phyloP scores from a whole-genome alignment of 2,113 vertebrate genomes.

The Labrus mixtus region DNA sequence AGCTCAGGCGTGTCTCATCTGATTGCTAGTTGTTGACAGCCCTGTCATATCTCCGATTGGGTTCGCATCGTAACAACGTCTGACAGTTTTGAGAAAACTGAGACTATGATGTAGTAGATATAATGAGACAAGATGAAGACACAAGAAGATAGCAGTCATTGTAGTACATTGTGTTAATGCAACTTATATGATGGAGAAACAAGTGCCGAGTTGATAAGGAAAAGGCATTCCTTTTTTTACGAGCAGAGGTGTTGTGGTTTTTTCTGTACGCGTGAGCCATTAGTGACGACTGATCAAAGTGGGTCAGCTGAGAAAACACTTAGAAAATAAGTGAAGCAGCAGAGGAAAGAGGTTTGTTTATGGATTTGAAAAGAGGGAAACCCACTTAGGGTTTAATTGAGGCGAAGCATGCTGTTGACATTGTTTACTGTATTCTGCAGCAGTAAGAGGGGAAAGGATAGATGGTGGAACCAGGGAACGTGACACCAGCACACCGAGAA shows the following conservation, averaged over 20 bases:
- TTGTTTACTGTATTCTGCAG: constrained; percentile 2
- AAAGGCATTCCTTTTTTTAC: constrained; percentile 15
- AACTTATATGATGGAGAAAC: constrained; percentile 7
- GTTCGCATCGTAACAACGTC: constrained; percentile 17
- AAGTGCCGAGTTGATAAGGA: background rate
- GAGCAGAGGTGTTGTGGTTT: constrained; percentile 19
- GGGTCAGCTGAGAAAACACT: background rate
- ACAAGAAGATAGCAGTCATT: constrained; percentile 10
- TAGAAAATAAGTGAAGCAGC: constrained; percentile 14
- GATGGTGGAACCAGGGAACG: background rate
- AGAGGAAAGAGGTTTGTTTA: constrained; percentile 10
- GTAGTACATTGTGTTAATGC: constrained; percentile 13
- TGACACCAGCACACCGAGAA: background rate
- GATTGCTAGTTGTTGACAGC: constrained; percentile 55
- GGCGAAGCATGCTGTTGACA: constrained; percentile 4
- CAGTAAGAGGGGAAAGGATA: background rate
- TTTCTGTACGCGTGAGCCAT: constrained; percentile 14
- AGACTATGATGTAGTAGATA: constrained; percentile 16
- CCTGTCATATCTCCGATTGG: constrained; percentile 42
- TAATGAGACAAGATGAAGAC: constrained; percentile 34
- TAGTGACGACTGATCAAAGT: constrained; percentile 8
- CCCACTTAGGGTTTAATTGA: background rate
- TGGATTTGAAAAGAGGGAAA: background rate
- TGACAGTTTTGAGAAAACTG: constrained; percentile 52
- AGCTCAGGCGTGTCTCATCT: constrained; percentile 31